Conservation (phyloP, 2,113 vertebrate species). For the Peromyscus leucopus region DNA sequence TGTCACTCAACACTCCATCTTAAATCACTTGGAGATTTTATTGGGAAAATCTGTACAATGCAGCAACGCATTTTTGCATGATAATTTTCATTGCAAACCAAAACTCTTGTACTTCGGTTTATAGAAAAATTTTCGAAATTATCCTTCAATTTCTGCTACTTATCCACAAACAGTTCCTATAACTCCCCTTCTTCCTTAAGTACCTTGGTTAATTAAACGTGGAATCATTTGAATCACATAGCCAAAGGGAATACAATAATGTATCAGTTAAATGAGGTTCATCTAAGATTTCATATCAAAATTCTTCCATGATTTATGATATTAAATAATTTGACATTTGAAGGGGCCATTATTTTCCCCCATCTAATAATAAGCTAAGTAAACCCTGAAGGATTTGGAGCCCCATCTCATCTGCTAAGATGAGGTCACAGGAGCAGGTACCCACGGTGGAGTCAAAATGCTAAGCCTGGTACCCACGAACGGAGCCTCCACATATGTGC, state of each 20-base stretch:
- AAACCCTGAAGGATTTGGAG: neutral
- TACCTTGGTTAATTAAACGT: conserved; percentile 79
- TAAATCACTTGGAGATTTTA: conserved; percentile 21
- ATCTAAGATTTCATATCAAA: conserved; percentile 72
- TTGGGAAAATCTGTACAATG: conserved; percentile 16
- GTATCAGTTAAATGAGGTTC: conserved; percentile 76
- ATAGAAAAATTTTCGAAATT: conserved; percentile 68
- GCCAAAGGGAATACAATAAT: conserved; percentile 78
- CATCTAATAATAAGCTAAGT: conserved; percentile 23
- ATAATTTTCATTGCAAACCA: conserved; percentile 64
- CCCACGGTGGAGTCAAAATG: conserved; percentile 44
- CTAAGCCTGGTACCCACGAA: neutral
- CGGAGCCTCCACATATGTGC: conserved; percentile 34
- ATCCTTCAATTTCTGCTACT: conserved; percentile 72
- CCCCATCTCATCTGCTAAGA: conserved; percentile 26
- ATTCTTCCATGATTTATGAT: conserved; percentile 67
- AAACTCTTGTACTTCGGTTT: conserved; percentile 56
- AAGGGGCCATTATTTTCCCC: neutral
- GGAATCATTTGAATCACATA: conserved; percentile 78
- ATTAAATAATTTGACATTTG: conserved; percentile 70
- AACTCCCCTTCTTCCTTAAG: conserved; percentile 72
- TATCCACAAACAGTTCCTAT: conserved; percentile 68
- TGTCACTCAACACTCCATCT: neutral
- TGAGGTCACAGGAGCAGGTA: neutral
- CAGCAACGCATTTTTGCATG: neutral